Evolutionary conservation across 2,113 vertebrate genomes (phyloP).

Genomic region (Salvelinus fontinalis): DNA sequence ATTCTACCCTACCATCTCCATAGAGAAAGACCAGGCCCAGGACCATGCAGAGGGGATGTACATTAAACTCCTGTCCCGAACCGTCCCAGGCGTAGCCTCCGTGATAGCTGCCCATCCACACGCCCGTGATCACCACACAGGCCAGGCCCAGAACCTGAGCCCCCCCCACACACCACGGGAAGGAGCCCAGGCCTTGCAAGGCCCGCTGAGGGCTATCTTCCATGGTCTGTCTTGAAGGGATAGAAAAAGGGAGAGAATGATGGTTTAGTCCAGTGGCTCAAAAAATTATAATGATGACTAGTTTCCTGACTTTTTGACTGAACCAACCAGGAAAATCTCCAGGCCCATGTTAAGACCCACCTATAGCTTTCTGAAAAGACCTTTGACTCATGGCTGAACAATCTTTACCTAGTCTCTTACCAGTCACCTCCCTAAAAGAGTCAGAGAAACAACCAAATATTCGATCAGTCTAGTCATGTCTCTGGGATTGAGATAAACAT

Average conservation of each 20-base stretch:
- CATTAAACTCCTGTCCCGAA: constrained; percentile 80
- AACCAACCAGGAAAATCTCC: too few species aligned
- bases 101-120: constrained; percentile 87
- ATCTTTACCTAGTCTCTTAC: too few species aligned
- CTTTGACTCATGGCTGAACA: too few species aligned
- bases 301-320: not conserved
- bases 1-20: constrained; percentile 83
- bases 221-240: constrained; percentile 66
- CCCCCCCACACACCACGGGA: constrained; percentile 77
- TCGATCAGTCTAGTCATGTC: not conserved
- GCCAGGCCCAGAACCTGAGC: constrained; percentile 87
- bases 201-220: constrained; percentile 42
- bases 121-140: constrained; percentile 76
- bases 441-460: too few species aligned
- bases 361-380: too few species aligned
- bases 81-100: constrained; percentile 89
- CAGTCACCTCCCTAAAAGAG: too few species aligned
- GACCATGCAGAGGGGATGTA: constrained; percentile 94
- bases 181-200: constrained; percentile 22
- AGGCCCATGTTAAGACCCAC: too few species aligned
- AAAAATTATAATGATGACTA: not conserved
- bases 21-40: constrained; percentile 91
- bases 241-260: not conserved
- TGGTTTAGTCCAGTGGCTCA: not conserved
- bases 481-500: not conserved